Conservation (phyloP, 1,140 invertebrate species). For the Brachionus koreanus region DNA sequence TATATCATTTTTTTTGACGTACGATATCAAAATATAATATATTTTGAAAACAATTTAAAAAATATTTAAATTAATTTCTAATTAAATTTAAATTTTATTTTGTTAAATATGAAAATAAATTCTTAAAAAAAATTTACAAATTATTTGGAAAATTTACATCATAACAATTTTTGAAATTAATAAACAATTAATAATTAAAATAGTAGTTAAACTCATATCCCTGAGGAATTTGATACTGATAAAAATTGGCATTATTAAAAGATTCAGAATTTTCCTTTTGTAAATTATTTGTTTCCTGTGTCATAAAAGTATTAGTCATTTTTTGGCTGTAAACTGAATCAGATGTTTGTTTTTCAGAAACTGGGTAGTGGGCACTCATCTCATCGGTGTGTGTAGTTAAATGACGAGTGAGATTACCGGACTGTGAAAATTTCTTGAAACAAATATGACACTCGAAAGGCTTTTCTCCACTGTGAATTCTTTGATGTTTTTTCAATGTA, state of each 20-base stretch:
- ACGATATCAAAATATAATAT: too few relatives aligned
- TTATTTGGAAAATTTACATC: background rate
- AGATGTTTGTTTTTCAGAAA: background rate
- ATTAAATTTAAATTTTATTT: too few relatives aligned
- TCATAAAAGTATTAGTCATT: background rate
- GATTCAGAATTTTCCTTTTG: background rate
- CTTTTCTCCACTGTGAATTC: constrained; percentile 91
- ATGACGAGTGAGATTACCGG: constrained; percentile 68
- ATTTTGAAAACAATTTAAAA: too few relatives aligned
- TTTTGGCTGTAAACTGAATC: background rate
- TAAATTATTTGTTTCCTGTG: background rate
- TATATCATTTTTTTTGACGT: too few relatives aligned
- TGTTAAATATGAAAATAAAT: too few relatives aligned
- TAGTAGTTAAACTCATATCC: background rate
- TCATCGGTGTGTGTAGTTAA: constrained; percentile 61
- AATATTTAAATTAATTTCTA: too few relatives aligned
- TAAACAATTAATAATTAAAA: background rate
- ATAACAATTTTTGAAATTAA: background rate
- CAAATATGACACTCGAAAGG: constrained; percentile 71
- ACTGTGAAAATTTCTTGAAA: constrained; percentile 67
- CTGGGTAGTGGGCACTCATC: background rate
- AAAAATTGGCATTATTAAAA: background rate
- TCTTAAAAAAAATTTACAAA: too few relatives aligned
- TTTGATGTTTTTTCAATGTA: constrained; percentile 91
- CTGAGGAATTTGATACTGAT: background rate